Evolutionary conservation across 2,888 invertebrate genomes (phyloP), one percentile per base, ranked within the genome.

Genomic region (Phrixothrix hirtus): DNA sequence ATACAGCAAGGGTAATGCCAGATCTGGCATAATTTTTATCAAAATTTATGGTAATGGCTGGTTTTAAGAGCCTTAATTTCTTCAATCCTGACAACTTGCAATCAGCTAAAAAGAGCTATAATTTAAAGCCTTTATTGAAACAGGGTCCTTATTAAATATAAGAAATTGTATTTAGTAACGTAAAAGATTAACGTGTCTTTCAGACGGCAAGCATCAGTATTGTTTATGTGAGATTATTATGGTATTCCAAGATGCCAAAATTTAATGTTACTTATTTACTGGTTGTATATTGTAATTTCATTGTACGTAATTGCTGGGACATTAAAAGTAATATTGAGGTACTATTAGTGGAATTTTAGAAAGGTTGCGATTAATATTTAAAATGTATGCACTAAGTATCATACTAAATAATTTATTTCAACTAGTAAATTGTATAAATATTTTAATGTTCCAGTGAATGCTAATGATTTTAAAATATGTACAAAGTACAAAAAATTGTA

Each of bases 131-230:
- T 76, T 75, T 71, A 72, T 70, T 67, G 64, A 76, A 75, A 76
- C 75, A 75, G 75, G 76, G 76, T 75, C 74, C 70, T 73, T 70
- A 72, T 72, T 71, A 71, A 69, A 63, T 78, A 70, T 69, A 69
- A 71, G 63, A 68, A 66, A 71, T 67, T 72, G 69, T 59, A 59
- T 60, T 65, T 70, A 69, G 66, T 66, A 65, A 64, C 68, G 61
- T 69, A 66, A 69, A 69, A 66, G 58, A 66, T 62, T 60, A 56
- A 63, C 60, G 63, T 67, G 66, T 67, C 66, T 67, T 62, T 62
- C 61, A 61, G 61, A 65, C 61, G 59, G 62, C 64, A 64, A 62
- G 58, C 55, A 69, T 61, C 72, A 71, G 69, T 70, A 71, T 72
- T 72, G 66, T 62, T 68, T 70, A 61, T 70, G 65, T 68, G 65